phyloP scores from a whole-genome alignment of 2,113 vertebrate species.

The Tachycineta bicolor region DNA sequence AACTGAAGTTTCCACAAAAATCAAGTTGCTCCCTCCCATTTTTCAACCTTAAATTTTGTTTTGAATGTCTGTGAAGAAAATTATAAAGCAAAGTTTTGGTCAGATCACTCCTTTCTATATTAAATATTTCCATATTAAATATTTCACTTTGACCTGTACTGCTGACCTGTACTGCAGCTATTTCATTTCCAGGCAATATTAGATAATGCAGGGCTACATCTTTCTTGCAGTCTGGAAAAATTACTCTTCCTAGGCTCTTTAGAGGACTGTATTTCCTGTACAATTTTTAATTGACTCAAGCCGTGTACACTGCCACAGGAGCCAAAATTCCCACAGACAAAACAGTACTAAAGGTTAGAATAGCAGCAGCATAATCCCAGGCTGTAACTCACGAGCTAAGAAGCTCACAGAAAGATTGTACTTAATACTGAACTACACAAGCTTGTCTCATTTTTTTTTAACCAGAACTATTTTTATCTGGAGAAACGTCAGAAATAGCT shows the following conservation, averaged over 20 bases:
- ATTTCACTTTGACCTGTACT: neutral
- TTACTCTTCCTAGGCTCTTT: neutral
- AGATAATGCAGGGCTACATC: neutral
- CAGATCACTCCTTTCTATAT: neutral
- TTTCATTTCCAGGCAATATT: neutral
- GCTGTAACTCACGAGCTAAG: neutral
- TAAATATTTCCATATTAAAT: neutral
- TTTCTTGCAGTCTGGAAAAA: neutral
- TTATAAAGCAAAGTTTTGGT: neutral
- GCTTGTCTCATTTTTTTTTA: neutral
- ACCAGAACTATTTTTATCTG: neutral
- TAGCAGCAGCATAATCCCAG: neutral
- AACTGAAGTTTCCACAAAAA: neutral
- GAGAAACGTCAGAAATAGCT: neutral
- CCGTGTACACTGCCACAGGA: neutral
- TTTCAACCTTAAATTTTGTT: neutral
- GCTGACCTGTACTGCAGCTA: neutral
- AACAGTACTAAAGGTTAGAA: neutral
- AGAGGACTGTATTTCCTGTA: neutral
- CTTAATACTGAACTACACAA: neutral
- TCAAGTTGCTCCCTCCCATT: accelerated
- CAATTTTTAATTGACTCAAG: neutral
- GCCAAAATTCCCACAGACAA: neutral
- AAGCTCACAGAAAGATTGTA: neutral
- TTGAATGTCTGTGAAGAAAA: neutral